A percentile compares a stretch with the other conserved stretches of the same genome.
phyloP scores from a whole-genome alignment of 1,140 invertebrate species.

The Myzus persicae region DNA sequence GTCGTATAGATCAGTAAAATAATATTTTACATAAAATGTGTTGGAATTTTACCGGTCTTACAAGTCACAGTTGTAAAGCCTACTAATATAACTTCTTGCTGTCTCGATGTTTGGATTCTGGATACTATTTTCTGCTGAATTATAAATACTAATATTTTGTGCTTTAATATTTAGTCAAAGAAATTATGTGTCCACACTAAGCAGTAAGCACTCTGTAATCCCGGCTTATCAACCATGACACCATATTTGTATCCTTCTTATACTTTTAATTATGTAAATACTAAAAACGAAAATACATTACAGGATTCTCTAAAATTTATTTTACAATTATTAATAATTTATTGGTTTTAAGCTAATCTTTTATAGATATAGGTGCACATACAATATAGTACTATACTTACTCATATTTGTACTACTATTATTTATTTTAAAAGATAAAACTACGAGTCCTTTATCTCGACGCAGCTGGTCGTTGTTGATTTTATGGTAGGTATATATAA shows the following conservation, averaged over 20 bases:
- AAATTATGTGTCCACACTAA: neutral
- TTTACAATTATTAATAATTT: neutral
- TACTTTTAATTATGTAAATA: neutral
- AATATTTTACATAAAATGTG: too few species aligned
- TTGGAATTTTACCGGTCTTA: too few species aligned
- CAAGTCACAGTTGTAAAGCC: too few species aligned
- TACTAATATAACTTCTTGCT: neutral
- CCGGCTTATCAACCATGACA: neutral
- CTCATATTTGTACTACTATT: neutral
- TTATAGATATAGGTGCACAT: neutral
- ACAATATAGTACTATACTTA: neutral
- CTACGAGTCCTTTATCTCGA: neutral
- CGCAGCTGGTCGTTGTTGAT: conserved; percentile 30
- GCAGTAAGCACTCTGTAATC: neutral
- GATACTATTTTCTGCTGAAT: neutral
- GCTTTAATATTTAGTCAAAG: neutral
- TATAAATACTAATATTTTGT: neutral
- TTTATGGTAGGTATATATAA: neutral
- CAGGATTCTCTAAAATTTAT: neutral
- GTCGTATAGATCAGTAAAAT: too few species aligned
- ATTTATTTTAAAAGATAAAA: conserved; percentile 21
- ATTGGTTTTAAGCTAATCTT: conserved; percentile 9
- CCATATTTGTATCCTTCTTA: neutral
- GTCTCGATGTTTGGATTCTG: neutral
- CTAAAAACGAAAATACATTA: neutral